These are phyloP conservation scores for Dolomedes plantarius DNA, from an alignment of 2,888 invertebrate genomes.

Conservation along the genomic window DNA sequence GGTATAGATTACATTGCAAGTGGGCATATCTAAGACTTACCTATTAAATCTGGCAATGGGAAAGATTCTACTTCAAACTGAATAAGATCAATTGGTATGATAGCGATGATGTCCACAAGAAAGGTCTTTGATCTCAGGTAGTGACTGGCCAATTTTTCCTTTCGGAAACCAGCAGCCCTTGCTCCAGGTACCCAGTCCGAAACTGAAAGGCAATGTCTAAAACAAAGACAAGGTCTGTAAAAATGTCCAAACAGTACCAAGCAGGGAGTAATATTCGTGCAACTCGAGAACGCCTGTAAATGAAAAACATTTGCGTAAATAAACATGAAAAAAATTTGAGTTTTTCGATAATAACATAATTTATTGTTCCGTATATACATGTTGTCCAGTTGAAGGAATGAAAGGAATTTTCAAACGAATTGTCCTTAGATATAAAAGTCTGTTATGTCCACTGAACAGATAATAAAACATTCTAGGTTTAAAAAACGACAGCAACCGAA, in stretches of 20 bases:
- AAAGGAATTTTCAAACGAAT: too few species aligned
- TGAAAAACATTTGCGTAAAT: too few species aligned
- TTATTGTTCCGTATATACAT: too few species aligned
- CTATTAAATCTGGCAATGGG: slow-evolving; percentile 85
- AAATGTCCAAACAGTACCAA: slow-evolving; percentile 89
- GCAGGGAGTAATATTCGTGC: slow-evolving; percentile 84
- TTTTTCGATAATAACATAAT: too few species aligned
- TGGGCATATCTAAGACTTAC: too few species aligned
- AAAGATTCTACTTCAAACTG: slow-evolving; percentile 87
- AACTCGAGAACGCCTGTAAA: slow-evolving; percentile 89
- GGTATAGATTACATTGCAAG: neutral
- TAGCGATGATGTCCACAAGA: slow-evolving; percentile 87
- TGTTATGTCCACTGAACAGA: too few species aligned
- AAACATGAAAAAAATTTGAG: too few species aligned
- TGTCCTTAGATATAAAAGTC: too few species aligned
- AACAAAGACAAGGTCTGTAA: slow-evolving; percentile 91
- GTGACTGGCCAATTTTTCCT: slow-evolving; percentile 91
- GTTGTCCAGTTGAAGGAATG: too few species aligned
- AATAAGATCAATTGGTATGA: slow-evolving; percentile 90
- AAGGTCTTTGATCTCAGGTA: slow-evolving; percentile 91
- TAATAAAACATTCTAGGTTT: too few species aligned
- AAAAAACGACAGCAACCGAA: too few species aligned
- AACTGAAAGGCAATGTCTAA: slow-evolving; percentile 93
- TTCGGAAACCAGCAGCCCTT: slow-evolving; percentile 95
- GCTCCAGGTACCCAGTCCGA: slow-evolving; percentile 95